Base-by-base conservation (phyloP, 1,140 invertebrate genomes). In the Agraylea sexmaculata region DNA sequence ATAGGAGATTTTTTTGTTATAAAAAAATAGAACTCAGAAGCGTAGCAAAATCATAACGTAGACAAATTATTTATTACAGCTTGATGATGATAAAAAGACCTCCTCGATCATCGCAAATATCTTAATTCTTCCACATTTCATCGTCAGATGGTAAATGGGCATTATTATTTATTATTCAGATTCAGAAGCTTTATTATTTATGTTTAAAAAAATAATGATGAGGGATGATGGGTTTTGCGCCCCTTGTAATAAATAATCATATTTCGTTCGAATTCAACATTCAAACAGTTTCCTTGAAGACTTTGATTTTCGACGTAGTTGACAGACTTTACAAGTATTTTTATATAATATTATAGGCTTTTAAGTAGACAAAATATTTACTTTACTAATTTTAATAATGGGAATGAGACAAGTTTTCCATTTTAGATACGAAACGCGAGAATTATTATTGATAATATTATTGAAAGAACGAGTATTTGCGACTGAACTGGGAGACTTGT, bases 331-430 rank as follows among this genome's bases (percentile, higher is more conserved):
- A 25, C n/a, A n/a, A 25, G n/a, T 25, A 7, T n/a, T 6, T 7
- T 25, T n/a, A 25, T n/a, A 7, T 25, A 25, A 7, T n/a, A 25
- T 6, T 25, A 25, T 25, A n/a, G 7, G n/a, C 23, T 25, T 25
- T 25, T 25, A 7, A 25, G 23, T 25, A 25, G 7, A 7, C n/a
- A 25, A 25, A 25, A 25, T 25, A 25, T 25, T 7, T 25, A 25
- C n/a, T 7, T 25, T 7, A 13, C 20, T 34, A 11, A 13, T 19
- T 11, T 34, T 34, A n/a, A 27, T 8, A 27, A 27, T 27, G 23
- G 7, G 23, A 7, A 27, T 7, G 7, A 8, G 23, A 27, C 36
- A 37, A 37, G 36, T 37, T 18, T 37, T 37, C 27, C 32, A 29
- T 39, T 8, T 17, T 12, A 30, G n/a, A n/a, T n/a, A n/a, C n/a